These are phyloP conservation scores for Nesogale talazaci DNA, from an alignment of 2,113 vertebrate species.

Conservation along the genomic window DNA sequence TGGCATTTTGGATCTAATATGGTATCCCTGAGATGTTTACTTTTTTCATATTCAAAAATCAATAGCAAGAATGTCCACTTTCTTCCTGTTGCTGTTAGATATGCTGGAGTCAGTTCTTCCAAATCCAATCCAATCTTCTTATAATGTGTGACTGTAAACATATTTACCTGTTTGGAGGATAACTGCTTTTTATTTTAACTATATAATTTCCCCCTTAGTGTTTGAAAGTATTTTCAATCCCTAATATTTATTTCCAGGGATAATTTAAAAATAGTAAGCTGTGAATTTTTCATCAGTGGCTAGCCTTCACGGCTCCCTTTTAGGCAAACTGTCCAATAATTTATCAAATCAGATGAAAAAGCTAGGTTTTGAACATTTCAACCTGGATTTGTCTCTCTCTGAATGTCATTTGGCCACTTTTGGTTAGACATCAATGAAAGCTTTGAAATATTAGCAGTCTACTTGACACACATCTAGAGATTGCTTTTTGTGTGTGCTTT, in stretches of 20 bases:
- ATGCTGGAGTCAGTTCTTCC: too few relatives aligned
- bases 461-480: background rate
- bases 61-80: background rate
- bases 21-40: background rate
- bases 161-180: background rate
- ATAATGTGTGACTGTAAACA: background rate
- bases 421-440: background rate
- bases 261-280: constrained; percentile 15
- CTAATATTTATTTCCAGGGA: constrained; percentile 1
- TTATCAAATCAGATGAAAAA: background rate
- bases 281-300: constrained; percentile 5
- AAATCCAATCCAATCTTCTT: background rate
- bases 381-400: background rate
- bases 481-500: too few relatives aligned
- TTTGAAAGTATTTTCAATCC: constrained; percentile 28
- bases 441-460: background rate
- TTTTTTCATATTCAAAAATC: background rate
- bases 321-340: background rate
- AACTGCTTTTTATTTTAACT: background rate
- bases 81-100: too few relatives aligned
- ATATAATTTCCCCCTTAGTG: background rate
- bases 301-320: background rate
- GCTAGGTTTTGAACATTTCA: constrained; percentile 28
- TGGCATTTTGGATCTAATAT: background rate
- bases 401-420: background rate